Base-by-base conservation (phyloP, 2,888 invertebrate species). In the Sesamia inferens region DNA sequence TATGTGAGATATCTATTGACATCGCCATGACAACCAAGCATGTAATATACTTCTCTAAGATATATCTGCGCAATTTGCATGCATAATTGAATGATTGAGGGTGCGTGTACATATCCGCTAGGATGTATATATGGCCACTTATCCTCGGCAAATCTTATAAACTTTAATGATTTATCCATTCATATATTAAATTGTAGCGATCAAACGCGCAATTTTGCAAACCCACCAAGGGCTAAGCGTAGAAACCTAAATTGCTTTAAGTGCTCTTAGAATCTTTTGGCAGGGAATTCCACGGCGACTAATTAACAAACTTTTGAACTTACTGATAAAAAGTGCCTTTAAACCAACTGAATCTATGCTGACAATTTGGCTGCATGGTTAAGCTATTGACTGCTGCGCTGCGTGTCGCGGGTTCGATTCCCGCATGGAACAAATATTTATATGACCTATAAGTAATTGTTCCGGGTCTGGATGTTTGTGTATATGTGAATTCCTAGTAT, bases 151-250 rank as follows among this genome's bases (percentile, higher is more conserved):
- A 63, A 84, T 80, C 78, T 68, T 85, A 69, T 75, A 78, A 68
- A 62, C 69, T 75, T 57, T 84, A 84, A 79, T 85, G 74, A 79
- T 62, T 65, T 74, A 71, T 82, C 75, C 80, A 81, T 86, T 80
- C 84, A 85, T 80, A 80, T 75, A 82, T 74, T 65, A 61, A 61
- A 74, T 57, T 70, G 67, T 67, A 71, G 74, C 76, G 78, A 82
- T 78, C 74, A 67, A 76, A 72, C 62, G 71, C 65, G 65, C 75
- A 69, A 73, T 70, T 63, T 72, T 62, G 75, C 84, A 68, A 81
- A 71, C 84, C 69, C 79, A 86, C 71, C 59, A 31, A 74, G 69
- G 62, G 69, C 61, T 66, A 58, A 55, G 66, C 63, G 58, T 39
- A 72, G 62, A 85, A 76, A 51, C 71, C 59, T 79, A 79, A 67